Percentiles rank a stretch among this genome's conserved stretches.
Evolutionary conservation across 2,888 invertebrate genomes (phyloP).

Genomic region (Cryptops parisi): DNA sequence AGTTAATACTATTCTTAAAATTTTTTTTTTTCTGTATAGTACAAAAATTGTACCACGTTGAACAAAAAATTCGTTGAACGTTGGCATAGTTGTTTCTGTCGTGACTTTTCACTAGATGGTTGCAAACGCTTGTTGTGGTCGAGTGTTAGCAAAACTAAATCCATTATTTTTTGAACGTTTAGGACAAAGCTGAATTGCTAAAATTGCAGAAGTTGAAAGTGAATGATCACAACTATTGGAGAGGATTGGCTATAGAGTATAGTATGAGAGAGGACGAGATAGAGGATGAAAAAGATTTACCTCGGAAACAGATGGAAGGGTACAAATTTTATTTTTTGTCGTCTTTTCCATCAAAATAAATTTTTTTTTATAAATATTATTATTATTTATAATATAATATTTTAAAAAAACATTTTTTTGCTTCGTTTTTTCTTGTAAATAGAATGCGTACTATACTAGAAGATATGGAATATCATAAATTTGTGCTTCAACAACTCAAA

Average conservation of each 20-base stretch:
- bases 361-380: background rate
- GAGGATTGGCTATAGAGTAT: conserved; percentile 13
- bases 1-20: no score
- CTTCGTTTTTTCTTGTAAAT: no score
- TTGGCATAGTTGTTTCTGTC: no score
- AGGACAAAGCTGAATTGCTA: conserved; percentile 13
- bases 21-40: no score
- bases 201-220: conserved; percentile 10
- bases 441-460: conserved; percentile 21
- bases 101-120: no score
- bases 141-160: no score
- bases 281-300: conserved; percentile 12
- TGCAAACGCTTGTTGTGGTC: no score
- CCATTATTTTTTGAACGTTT: background rate
- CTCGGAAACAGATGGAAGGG: conserved; percentile 14
- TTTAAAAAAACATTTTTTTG: no score
- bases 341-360: background rate
- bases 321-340: background rate
- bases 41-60: no score
- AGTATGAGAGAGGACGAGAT: conserved; percentile 13
- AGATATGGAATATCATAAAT: conserved; percentile 25
- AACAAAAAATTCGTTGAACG: no score
- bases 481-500: conserved; percentile 25
- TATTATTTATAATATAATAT: no score
- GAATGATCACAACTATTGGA: conserved; percentile 18